Conservation (phyloP, 2,888 invertebrate species). For the Apodemia hepburni region DNA sequence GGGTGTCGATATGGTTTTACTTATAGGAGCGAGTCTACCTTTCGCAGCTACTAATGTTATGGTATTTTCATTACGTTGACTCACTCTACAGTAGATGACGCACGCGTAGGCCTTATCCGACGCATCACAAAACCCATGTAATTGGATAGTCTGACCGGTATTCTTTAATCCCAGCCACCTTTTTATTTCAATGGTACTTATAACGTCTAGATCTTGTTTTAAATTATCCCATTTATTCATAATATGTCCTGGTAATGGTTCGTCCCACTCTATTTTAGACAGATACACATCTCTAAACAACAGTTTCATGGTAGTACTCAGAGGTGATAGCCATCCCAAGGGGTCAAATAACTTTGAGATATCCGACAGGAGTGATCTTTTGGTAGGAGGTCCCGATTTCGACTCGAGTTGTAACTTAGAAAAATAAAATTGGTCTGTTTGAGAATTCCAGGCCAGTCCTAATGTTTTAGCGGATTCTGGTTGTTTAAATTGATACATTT, state of each 20-base stretch:
- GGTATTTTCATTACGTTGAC: conserved; percentile 11
- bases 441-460: background rate
- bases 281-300: conserved; percentile 16
- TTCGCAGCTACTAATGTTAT: conserved; percentile 23
- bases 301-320: conserved; percentile 18
- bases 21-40: conserved; percentile 20
- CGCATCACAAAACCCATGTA: conserved; percentile 20
- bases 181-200: conserved; percentile 17
- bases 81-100: conserved; percentile 19
- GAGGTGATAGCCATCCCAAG: conserved; percentile 16
- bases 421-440: background rate
- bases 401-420: background rate
- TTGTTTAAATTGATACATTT: background rate
- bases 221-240: conserved; percentile 12
- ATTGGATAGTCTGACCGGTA: conserved; percentile 18
- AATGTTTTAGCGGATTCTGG: background rate
- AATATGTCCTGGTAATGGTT: conserved; percentile 12
- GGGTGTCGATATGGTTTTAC: conserved; percentile 22
- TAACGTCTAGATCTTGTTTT: conserved; percentile 12
- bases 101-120: conserved; percentile 7
- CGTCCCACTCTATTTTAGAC: conserved; percentile 18
- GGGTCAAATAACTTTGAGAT: conserved; percentile 22
- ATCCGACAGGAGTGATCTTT: background rate
- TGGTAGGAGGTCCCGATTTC: background rate
- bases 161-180: conserved; percentile 20